Percentiles rank a stretch among this genome's conserved stretches.
Evolutionary conservation across 2,797 vertebrate genomes (phyloP).

Genomic region (Pelobates cultripes): DNA sequence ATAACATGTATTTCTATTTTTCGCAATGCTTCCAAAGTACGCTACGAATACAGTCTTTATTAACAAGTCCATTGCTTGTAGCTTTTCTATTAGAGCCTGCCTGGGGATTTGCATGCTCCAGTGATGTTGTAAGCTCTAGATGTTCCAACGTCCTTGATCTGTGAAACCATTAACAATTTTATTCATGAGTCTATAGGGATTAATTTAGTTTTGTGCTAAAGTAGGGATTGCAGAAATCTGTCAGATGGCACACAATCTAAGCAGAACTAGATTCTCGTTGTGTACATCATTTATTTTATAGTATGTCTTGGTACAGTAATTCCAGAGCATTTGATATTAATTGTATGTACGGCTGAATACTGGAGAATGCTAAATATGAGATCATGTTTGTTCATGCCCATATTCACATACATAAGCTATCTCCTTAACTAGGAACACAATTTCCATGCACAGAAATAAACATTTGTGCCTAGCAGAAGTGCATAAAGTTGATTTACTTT

Average conservation of each 20-base stretch:
- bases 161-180: slow-evolving; percentile 34
- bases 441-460: too few relatives aligned
- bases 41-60: background rate
- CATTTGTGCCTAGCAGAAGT: too few relatives aligned
- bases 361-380: background rate
- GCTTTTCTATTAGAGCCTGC: background rate
- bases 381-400: background rate
- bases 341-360: background rate
- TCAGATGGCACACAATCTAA: background rate
- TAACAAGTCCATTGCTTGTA: background rate
- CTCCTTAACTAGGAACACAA: too few relatives aligned
- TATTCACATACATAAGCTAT: too few relatives aligned
- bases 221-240: slow-evolving; percentile 22
- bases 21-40: too few relatives aligned
- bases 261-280: background rate
- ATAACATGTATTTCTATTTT: too few relatives aligned
- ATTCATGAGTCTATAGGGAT: slow-evolving; percentile 31
- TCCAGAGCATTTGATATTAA: background rate
- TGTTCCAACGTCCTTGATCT: slow-evolving; percentile 10
- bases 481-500: too few relatives aligned
- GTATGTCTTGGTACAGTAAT: background rate
- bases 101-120: background rate
- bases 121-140: background rate
- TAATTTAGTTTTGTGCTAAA: slow-evolving; percentile 31
- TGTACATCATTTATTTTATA: background rate